A percentile compares a stretch with the other conserved stretches of the same genome.
These are phyloP conservation scores for Arge pagana DNA, from an alignment of 2,888 invertebrate species.

Conservation along the genomic window DNA sequence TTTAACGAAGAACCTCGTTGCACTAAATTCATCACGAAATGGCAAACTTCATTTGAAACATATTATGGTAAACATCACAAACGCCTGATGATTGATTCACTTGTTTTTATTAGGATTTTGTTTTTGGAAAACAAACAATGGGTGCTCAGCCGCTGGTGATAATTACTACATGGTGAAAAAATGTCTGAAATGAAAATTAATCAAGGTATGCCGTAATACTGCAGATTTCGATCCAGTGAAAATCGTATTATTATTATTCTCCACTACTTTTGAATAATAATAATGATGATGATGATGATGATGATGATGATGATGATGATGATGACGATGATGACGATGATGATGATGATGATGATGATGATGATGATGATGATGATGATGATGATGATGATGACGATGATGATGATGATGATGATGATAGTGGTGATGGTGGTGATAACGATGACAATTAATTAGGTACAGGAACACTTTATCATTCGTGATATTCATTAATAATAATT, in stretches of 20 bases:
- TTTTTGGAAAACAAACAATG: too few relatives aligned
- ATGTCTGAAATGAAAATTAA: neutral
- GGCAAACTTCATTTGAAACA: too few relatives aligned
- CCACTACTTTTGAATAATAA: conserved; percentile 52
- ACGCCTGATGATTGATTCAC: too few relatives aligned
- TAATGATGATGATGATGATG: conserved; percentile 47
- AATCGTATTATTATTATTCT: conserved; percentile 55
- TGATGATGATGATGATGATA: conserved; percentile 31
- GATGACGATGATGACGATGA: conserved; percentile 46
- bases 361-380: conserved; percentile 41
- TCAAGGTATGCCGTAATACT: conserved; percentile 5
- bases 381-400: too few relatives aligned
- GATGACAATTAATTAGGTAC: conserved; percentile 52
- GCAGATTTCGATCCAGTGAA: conserved; percentile 52
- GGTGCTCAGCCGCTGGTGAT: too few relatives aligned
- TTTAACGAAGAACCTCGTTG: too few relatives aligned
- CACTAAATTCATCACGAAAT: too few relatives aligned
- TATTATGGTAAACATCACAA: too few relatives aligned
- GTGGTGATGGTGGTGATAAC: conserved; percentile 31
- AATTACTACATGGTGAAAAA: too few relatives aligned
- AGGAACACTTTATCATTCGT: conserved; percentile 56
- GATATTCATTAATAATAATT: conserved; percentile 49
- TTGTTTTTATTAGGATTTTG: too few relatives aligned
- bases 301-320: conserved; percentile 47
- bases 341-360: conserved; percentile 49